phyloP scores from a whole-genome alignment of 2,888 invertebrate species.

The Dasypogon diadema region DNA sequence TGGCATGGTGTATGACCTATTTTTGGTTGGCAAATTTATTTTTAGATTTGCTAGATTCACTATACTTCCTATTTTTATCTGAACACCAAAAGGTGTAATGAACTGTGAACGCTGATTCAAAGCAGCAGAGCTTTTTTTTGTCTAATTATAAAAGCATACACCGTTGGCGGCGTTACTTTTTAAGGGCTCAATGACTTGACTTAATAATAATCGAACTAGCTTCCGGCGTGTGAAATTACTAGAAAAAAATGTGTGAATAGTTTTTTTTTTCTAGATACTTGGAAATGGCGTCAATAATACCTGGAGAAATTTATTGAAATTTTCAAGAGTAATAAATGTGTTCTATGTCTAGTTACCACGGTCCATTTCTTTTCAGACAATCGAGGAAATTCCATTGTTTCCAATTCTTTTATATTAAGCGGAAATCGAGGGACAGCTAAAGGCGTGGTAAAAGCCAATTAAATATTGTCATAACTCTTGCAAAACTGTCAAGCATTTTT shows the following conservation, averaged over 20 bases:
- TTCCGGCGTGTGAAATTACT: background rate
- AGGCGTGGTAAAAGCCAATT: no score
- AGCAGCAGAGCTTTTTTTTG: slow-evolving; percentile 1
- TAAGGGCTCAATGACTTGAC: background rate
- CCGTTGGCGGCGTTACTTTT: slow-evolving; percentile 6
- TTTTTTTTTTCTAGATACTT: no score
- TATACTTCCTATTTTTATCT: slow-evolving; percentile 28
- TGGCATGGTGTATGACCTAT: slow-evolving; percentile 13
- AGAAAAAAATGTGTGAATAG: no score
- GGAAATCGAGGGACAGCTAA: slow-evolving; percentile 15
- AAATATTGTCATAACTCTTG: no score
- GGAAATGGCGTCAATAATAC: background rate
- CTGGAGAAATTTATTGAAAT: slow-evolving; percentile 4
- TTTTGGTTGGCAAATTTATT: slow-evolving; percentile 8
- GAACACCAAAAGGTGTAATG: slow-evolving; percentile 17
- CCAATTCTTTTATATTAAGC: slow-evolving; percentile 5
- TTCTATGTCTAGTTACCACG: background rate
- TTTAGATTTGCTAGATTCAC: slow-evolving; percentile 11
- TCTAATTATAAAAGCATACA: background rate
- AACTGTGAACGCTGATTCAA: slow-evolving; percentile 4
- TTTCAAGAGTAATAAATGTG: slow-evolving; percentile 11
- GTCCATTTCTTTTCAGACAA: background rate
- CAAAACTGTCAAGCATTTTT: no score
- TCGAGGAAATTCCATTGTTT: slow-evolving; percentile 26
- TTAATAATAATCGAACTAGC: slow-evolving; percentile 3